phyloP scores from a whole-genome alignment of 2,888 invertebrate species.

The Hirtodrosophila cameraria region DNA sequence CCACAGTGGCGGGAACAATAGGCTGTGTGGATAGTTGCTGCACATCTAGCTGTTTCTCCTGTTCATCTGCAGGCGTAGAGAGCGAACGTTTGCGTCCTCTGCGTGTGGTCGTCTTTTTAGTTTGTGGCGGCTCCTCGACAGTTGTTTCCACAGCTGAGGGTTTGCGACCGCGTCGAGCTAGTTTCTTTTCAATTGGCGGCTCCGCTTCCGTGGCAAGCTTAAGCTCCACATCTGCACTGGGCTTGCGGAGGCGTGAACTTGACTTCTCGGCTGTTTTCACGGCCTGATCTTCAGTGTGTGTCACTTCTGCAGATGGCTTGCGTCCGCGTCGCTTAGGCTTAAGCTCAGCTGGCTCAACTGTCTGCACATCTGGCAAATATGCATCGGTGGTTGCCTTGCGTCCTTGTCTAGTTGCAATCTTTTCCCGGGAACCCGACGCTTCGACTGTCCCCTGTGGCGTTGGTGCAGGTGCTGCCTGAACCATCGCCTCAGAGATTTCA shows the following conservation, averaged over 20 bases:
- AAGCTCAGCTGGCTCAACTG: not conserved
- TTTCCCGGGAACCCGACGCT: no score
- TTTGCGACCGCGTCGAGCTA: slow-evolving; percentile 46
- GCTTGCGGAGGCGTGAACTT: slow-evolving; percentile 19
- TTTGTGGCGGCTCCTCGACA: slow-evolving; percentile 4
- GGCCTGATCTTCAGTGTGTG: not conserved
- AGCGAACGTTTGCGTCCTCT: slow-evolving; percentile 33
- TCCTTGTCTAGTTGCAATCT: no score
- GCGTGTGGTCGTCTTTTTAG: slow-evolving; percentile 33
- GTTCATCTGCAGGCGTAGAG: slow-evolving; percentile 8
- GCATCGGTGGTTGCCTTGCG: no score
- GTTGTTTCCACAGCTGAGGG: slow-evolving; percentile 31
- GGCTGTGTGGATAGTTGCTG: slow-evolving; percentile 7
- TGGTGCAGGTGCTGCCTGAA: no score
- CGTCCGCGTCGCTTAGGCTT: slow-evolving; percentile 33
- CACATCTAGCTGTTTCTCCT: slow-evolving; percentile 1
- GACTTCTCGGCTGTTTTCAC: slow-evolving; percentile 12
- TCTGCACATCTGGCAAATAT: no score
- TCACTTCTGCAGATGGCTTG: slow-evolving; percentile 24
- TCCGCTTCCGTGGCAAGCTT: slow-evolving; percentile 10
- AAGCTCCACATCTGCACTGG: slow-evolving; percentile 26
- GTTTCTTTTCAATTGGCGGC: slow-evolving; percentile 10
- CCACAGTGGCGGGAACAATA: not conserved
- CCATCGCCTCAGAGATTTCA: slow-evolving; percentile 23
- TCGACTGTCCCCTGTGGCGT: no score